phyloP scores from a whole-genome alignment of 2,888 invertebrate genomes.

The Drosophila rubida region DNA sequence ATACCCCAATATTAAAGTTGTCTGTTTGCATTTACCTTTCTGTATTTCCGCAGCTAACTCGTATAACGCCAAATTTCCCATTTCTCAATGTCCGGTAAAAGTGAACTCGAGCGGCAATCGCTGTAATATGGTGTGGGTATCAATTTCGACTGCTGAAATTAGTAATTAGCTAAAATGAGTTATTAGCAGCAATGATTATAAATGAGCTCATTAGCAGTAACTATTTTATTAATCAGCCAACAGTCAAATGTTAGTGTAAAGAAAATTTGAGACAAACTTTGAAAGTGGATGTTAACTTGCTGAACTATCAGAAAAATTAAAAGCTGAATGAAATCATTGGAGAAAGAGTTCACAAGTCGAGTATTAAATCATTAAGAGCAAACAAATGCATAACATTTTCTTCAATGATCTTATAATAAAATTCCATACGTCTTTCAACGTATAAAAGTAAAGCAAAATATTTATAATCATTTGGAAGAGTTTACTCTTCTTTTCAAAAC shows the following conservation, averaged over 20 bases:
- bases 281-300: not conserved
- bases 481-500: not conserved
- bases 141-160: conserved; percentile 1
- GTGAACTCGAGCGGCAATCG: not conserved
- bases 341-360: too few species aligned
- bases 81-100: conserved; percentile 30
- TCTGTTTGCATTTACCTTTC: not conserved
- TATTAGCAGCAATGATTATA: conserved; percentile 5
- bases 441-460: not conserved
- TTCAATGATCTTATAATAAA: too few species aligned
- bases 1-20: not conserved
- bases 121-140: conserved; percentile 4
- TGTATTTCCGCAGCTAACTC: not conserved
- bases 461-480: not conserved
- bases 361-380: too few species aligned
- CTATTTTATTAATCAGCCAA: not conserved
- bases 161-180: conserved; percentile 10
- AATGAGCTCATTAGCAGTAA: conserved; percentile 8
- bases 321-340: too few species aligned
- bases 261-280: not conserved
- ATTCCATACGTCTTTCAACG: too few species aligned
- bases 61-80: not conserved
- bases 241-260: not conserved
- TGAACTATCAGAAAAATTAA: not conserved
- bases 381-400: too few species aligned